These are phyloP conservation scores for Catonia carolina DNA, from an alignment of 2,888 invertebrate genomes.

Conservation along the genomic window DNA sequence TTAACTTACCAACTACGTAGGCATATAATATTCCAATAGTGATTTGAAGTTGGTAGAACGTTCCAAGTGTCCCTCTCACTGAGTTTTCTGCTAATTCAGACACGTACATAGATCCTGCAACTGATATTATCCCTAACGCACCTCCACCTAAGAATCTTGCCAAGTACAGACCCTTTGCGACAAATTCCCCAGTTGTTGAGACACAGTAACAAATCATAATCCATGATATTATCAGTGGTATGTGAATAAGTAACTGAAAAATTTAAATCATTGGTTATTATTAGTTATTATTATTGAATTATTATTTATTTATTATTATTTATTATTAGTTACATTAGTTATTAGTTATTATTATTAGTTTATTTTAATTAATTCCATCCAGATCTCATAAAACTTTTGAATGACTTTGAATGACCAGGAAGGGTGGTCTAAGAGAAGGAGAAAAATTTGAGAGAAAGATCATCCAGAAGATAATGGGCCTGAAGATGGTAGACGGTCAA, in stretches of 20 bases:
- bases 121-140: slow-evolving; percentile 56
- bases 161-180: slow-evolving; percentile 37
- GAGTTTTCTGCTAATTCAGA: slow-evolving; percentile 58
- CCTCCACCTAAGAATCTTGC: slow-evolving; percentile 56
- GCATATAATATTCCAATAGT: slow-evolving; percentile 58
- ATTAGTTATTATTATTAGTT: no score
- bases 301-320: no score
- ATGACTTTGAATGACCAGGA: no score
- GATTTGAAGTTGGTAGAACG: slow-evolving; percentile 61
- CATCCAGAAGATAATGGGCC: no score
- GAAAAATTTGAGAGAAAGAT: no score
- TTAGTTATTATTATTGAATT: no score
- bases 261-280: no score
- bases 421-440: no score
- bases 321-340: no score
- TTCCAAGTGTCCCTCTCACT: slow-evolving; percentile 57
- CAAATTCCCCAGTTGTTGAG: not conserved
- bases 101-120: slow-evolving; percentile 58
- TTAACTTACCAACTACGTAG: slow-evolving; percentile 46
- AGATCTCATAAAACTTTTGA: no score
- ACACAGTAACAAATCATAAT: not conserved
- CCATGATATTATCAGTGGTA: slow-evolving; percentile 13
- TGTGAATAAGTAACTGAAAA: slow-evolving; percentile 12
- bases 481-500: no score
- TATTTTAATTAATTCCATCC: no score